phyloP scores from a whole-genome alignment of 1,140 invertebrate genomes.

The Berghia stephanieae region DNA sequence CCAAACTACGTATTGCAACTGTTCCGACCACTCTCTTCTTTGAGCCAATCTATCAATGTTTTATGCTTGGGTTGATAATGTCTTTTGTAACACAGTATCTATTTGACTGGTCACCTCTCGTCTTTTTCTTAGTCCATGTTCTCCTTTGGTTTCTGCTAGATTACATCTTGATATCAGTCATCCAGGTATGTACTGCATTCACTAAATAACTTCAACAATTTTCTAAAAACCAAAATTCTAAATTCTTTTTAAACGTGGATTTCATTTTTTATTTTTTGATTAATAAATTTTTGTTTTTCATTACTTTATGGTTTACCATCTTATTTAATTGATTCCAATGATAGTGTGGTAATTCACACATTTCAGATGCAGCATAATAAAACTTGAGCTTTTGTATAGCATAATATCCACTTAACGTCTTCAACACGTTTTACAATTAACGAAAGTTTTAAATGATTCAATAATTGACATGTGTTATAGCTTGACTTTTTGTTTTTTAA shows the following conservation, averaged over 20 bases:
- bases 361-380: too few species aligned
- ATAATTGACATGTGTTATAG: background rate
- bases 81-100: conserved; percentile 80
- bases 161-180: conserved; percentile 88
- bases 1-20: conserved; percentile 94
- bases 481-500: conserved; percentile 46
- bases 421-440: too few species aligned
- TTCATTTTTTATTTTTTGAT: too few species aligned
- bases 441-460: conserved; percentile 10
- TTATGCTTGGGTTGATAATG: conserved; percentile 83
- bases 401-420: too few species aligned
- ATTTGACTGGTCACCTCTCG: conserved; percentile 86
- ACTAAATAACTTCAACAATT: too few species aligned
- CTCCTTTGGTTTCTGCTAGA: conserved; percentile 95
- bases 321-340: too few species aligned
- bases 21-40: conserved; percentile 88
- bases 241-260: too few species aligned
- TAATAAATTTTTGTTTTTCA: too few species aligned
- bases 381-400: too few species aligned
- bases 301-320: too few species aligned
- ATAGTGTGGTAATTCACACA: too few species aligned
- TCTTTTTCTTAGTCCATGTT: conserved; percentile 92
- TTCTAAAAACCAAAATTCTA: too few species aligned
- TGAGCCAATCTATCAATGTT: conserved; percentile 94
- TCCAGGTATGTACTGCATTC: conserved; percentile 75